phyloP scores from a whole-genome alignment of 2,888 invertebrate genomes.

The Cremastobaeus sp. region DNA sequence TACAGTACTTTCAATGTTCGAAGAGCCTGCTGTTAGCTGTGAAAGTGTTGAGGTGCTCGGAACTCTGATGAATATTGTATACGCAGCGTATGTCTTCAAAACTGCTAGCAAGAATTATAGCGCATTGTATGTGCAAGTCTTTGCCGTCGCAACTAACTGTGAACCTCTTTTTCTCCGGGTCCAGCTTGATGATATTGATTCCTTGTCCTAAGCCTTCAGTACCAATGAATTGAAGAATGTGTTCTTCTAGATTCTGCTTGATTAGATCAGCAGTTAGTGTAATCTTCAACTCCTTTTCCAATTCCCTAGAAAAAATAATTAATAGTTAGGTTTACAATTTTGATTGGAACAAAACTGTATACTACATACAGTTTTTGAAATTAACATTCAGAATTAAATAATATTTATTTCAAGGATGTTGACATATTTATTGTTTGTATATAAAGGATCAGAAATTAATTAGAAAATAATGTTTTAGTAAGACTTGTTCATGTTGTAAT shows the following conservation, averaged over 20 bases:
- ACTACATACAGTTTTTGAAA: background rate
- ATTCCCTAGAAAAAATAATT: constrained; percentile 77
- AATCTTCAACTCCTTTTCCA: constrained; percentile 75
- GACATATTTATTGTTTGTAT: too few species aligned
- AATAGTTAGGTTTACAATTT: too few species aligned
- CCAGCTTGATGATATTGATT: constrained; percentile 82
- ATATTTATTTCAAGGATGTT: too few species aligned
- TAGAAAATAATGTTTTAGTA: too few species aligned
- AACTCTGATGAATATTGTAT: constrained; percentile 80
- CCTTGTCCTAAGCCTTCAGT: constrained; percentile 80
- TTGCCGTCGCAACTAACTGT: constrained; percentile 81
- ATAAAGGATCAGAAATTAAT: too few species aligned
- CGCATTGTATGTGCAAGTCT: constrained; percentile 81
- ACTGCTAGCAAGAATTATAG: constrained; percentile 80
- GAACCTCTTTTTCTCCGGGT: constrained; percentile 77
- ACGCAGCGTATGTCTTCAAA: constrained; percentile 79
- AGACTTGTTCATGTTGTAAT: too few species aligned
- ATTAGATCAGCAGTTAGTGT: constrained; percentile 79
- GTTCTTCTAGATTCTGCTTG: constrained; percentile 81
- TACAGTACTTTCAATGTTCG: too few species aligned
- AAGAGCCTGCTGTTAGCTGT: constrained; percentile 71
- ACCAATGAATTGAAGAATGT: constrained; percentile 81
- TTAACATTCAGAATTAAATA: background rate
- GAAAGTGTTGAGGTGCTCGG: constrained; percentile 76
- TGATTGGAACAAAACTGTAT: background rate